Base-by-base conservation (phyloP, 2,113 vertebrate genomes). In the Oostethus manadensis region DNA sequence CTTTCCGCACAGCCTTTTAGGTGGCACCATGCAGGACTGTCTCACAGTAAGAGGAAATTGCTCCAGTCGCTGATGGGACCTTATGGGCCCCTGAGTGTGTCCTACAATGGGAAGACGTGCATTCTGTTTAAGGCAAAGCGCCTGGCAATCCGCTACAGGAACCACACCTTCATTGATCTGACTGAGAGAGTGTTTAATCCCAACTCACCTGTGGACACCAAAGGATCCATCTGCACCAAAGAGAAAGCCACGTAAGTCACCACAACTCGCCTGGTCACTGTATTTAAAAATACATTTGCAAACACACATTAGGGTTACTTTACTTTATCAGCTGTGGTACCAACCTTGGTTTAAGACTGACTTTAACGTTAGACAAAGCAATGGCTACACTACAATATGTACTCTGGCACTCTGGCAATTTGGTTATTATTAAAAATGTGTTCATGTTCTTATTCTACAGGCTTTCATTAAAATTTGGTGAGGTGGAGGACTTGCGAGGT, bases 41-140 rank as follows among this genome's bases (percentile, higher is more conserved):
- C 85, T 59, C 78, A 79, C 67, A 88, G 87, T 68, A 88, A 86
- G 79, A 82, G 89, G 81, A 89, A 79, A 73, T 79, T 83, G 73
- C 89, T 91, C 71, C 87, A 90, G 79, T 83, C 72, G 0, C 75
- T 83, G 46, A 88, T 88, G 53, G 85, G 84, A 62, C 91, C 89
- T 64, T 85, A 89, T n/a, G 88, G 80, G n/a, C 92, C 92, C 0
- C 66, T 98, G 42, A 94, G 88, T 0, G 88, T 98, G 70, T 92
- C 93, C 1, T 51, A 89, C 63, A 91, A 92, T 17, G 94, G 92
- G 64, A 91, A 86, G 56, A 89, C 91, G 50, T 99, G 96, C 84
- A 94, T 99, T 87, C 92, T 98, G 10, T 98, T 99, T 84, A 93
- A 93, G 89, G 92, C 93, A 58, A 98, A 92, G 82, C 93, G 92